phyloP scores from a whole-genome alignment of 2,888 invertebrate species.

The Chalcosyrphus nemorum region DNA sequence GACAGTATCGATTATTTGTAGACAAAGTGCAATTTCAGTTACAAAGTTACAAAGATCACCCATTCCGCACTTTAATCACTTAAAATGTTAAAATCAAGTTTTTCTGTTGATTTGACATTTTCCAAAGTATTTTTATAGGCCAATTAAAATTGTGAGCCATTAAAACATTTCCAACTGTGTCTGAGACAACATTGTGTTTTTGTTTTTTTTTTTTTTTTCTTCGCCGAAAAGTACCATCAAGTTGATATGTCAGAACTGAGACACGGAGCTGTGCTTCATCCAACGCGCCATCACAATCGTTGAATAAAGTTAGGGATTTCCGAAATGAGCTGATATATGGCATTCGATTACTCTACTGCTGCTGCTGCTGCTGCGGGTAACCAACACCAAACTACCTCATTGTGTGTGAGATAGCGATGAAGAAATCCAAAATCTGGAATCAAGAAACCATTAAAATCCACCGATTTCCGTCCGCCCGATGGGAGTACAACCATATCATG shows the following conservation, averaged over 20 bases:
- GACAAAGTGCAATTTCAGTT: too few species aligned
- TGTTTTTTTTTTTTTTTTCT: too few species aligned
- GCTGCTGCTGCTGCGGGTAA: too few species aligned
- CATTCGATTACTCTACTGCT: conserved; percentile 30
- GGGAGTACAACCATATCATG: conserved; percentile 24
- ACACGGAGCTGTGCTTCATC: not conserved
- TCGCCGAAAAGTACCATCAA: conserved; percentile 5
- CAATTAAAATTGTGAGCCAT: conserved; percentile 45
- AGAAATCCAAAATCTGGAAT: conserved; percentile 36
- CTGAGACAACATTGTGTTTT: not conserved
- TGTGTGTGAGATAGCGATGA: conserved; percentile 10
- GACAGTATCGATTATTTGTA: too few species aligned
- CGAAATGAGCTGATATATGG: conserved; percentile 42
- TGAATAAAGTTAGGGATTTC: conserved; percentile 44
- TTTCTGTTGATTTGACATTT: conserved; percentile 43
- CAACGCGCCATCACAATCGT: not conserved
- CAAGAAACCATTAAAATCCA: conserved; percentile 58
- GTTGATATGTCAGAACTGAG: conserved; percentile 25
- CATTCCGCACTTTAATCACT: conserved; percentile 21
- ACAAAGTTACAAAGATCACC: too few species aligned
- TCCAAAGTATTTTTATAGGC: conserved; percentile 44
- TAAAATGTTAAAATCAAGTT: conserved; percentile 21
- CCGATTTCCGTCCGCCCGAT: conserved; percentile 54
- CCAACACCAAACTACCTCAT: conserved; percentile 34
- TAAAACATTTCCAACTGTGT: conserved; percentile 19